Evolutionary conservation across 2,113 vertebrate genomes (phyloP).

Genomic region (Ellobius talpinus): DNA sequence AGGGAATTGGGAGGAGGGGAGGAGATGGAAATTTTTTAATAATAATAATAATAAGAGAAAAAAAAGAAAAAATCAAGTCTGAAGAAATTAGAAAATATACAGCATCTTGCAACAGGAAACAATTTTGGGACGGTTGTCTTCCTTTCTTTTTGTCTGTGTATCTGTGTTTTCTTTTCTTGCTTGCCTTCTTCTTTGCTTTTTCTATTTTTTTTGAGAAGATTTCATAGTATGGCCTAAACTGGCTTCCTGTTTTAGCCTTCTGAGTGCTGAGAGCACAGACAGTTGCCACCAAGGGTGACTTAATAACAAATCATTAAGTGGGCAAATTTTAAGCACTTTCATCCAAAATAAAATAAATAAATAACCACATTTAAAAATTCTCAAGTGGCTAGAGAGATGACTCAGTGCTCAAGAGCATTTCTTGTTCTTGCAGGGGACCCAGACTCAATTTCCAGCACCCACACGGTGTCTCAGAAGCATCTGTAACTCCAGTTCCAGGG

Average conservation of each 20-base stretch:
- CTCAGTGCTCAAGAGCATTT: too few relatives aligned
- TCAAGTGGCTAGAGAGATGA: too few relatives aligned
- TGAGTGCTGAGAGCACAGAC: background rate
- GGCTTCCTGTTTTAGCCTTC: background rate
- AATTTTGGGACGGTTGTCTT: background rate
- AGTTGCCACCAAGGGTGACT: background rate
- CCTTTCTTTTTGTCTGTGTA: background rate
- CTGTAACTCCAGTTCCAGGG: too few relatives aligned
- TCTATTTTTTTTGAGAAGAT: background rate
- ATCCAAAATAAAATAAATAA: background rate
- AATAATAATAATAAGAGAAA: too few relatives aligned
- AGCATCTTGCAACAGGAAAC: background rate
- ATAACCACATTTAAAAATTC: background rate
- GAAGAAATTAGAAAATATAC: background rate
- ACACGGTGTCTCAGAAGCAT: too few relatives aligned
- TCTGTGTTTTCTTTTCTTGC: too few relatives aligned
- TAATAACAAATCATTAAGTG: background rate
- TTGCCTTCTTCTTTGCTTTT: background rate
- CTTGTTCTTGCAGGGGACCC: too few relatives aligned
- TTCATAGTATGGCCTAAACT: background rate
- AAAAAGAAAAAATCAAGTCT: too few relatives aligned
- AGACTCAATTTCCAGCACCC: too few relatives aligned
- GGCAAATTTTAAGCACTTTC: background rate
- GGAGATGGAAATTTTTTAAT: too few relatives aligned
- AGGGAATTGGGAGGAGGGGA: too few relatives aligned